Base-by-base conservation (phyloP, 2,113 vertebrate species). In the Macaca nemestrina region DNA sequence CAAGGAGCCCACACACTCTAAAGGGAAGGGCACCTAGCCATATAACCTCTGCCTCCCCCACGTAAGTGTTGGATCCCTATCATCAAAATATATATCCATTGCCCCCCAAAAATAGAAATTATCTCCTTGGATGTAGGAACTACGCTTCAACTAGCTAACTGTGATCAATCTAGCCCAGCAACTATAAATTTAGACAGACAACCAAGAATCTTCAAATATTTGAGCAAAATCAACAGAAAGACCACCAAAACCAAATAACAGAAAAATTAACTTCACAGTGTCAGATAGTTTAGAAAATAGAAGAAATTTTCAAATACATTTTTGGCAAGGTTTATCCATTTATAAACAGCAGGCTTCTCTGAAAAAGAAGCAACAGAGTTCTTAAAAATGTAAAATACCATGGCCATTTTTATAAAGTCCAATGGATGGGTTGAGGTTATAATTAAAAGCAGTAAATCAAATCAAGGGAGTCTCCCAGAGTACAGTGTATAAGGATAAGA, bases 211-310 rank as follows among this genome's bases (percentile, higher is more conserved):
- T 45, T 59, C 27, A 86, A 70, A 78, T 72, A 85, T 68, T n/a
- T 88, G 45, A 80, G 52, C 30, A 72, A 57, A 95, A 76, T 30
- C 70, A 86, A 72, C 11, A 79, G 43, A 85, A 94, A 94, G 90
- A 68, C 13, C 16, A 18, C 20, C 20, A 79, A 61, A 55, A 38
- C 20, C 78, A 67, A 79, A 35, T 67, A n/a, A 35, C 27, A 55
- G 35, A 88, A 78, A 83, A 73, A 64, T 23, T 25, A 87, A 61
- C 18, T 83, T 67, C 16, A 20, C 38, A 79, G 9, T 87, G 48
- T 68, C 30, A 82, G 18, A 32, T 20, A 70, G 32, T 22, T 82
- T 10, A 70, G 57, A 81, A 82, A 81, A 85, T 9, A 48, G 1
- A 80, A 61, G 38, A 35, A 93, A 87, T 48, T 2, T 48, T 50